A percentile compares a stretch with the other conserved stretches of the same genome.
Evolutionary conservation across 2,888 invertebrate genomes (phyloP).

Genomic region (Eudasyphora cyanicolor): DNA sequence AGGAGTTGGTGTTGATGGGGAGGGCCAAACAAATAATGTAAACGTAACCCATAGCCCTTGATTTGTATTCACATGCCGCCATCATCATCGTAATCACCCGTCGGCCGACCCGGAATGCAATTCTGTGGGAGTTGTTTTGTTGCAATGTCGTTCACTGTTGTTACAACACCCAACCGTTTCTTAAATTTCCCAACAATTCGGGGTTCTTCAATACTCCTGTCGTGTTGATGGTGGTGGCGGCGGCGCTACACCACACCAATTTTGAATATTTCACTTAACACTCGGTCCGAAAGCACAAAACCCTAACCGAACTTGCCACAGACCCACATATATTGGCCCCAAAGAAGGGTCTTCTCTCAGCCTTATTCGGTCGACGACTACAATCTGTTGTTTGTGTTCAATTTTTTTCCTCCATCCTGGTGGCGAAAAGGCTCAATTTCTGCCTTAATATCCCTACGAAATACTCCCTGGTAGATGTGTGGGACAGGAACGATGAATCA

Average conservation of each 20-base stretch:
- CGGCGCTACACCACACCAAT: constrained; percentile 30
- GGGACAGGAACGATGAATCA: neutral
- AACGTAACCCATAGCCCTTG: constrained; percentile 18
- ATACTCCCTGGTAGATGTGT: constrained; percentile 22
- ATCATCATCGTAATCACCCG: neutral
- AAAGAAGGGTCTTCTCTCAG: constrained; percentile 56
- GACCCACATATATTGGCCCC: constrained; percentile 39
- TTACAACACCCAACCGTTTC: constrained; percentile 45
- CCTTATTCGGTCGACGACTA: constrained; percentile 24
- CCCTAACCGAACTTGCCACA: constrained; percentile 41
- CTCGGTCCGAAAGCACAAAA: constrained; percentile 26
- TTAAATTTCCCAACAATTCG: constrained; percentile 15
- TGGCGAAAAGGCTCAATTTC: constrained; percentile 59
- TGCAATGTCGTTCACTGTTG: constrained; percentile 33
- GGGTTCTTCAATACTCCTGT: neutral
- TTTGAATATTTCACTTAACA: neutral
- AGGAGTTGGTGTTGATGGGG: no score
- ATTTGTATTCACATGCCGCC: constrained; percentile 9
- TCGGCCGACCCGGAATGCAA: constrained; percentile 13
- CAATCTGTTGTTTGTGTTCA: neutral
- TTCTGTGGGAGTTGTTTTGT: constrained; percentile 36
- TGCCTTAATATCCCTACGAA: constrained; percentile 64
- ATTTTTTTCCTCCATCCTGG: constrained; percentile 25
- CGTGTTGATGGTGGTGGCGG: no score
- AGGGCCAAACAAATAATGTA: constrained; percentile 7